phyloP scores from a whole-genome alignment of 2,113 vertebrate genomes.

The Cinclus cinclus region DNA sequence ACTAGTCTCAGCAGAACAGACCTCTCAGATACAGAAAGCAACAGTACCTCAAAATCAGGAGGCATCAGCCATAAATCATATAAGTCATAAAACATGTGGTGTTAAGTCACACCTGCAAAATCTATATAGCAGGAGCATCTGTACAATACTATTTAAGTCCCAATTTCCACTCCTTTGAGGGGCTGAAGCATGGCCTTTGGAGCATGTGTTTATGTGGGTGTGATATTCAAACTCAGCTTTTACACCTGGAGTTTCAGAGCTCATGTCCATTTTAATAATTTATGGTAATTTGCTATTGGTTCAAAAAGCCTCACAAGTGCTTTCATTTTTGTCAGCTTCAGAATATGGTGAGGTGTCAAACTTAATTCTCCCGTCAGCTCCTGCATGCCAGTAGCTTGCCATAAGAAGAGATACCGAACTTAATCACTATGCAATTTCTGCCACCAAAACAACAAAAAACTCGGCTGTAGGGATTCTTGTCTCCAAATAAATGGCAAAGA shows the following conservation, averaged over 20 bases:
- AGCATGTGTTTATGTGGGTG: neutral
- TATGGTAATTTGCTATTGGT: neutral
- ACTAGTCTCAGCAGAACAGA: neutral
- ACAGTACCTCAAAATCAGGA: neutral
- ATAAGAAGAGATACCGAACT: neutral
- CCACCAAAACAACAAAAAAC: neutral
- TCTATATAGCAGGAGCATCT: neutral
- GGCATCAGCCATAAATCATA: neutral
- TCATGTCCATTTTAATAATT: neutral
- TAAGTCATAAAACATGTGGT: neutral
- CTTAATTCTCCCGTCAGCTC: neutral
- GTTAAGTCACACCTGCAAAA: accelerated
- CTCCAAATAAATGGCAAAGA: neutral
- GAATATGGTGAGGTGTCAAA: neutral
- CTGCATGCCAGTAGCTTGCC: neutral
- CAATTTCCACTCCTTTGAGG: neutral
- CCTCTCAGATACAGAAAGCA: neutral
- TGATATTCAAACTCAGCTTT: neutral
- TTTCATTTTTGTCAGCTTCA: neutral
- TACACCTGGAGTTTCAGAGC: neutral
- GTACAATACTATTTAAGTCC: neutral
- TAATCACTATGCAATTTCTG: neutral
- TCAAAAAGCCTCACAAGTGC: neutral
- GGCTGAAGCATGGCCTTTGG: neutral
- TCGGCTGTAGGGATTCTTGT: neutral